Evolutionary conservation across 2,888 invertebrate genomes (phyloP).

Genomic region (Tanytarsus gracilentus): DNA sequence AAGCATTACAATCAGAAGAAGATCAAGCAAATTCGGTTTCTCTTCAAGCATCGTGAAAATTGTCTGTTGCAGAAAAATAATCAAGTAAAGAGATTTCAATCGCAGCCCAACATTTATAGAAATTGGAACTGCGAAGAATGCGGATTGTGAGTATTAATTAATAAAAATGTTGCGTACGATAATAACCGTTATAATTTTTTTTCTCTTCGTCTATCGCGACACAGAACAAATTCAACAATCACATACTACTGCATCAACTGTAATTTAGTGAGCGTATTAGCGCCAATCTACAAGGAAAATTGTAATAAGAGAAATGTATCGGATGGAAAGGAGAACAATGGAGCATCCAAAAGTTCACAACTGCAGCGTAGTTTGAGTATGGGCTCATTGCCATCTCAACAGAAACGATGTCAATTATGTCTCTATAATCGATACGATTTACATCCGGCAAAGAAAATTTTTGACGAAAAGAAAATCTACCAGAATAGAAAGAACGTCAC

Average conservation of each 20-base stretch:
- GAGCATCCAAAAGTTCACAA: not conserved
- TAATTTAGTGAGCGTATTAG: slow-evolving; percentile 42
- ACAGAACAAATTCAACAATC: slow-evolving; percentile 31
- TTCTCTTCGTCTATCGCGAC: not conserved
- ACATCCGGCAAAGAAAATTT: slow-evolving; percentile 24
- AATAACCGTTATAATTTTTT: not conserved
- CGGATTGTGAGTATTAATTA: slow-evolving; percentile 18
- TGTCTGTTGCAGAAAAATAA: slow-evolving; percentile 15
- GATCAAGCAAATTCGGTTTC: slow-evolving; percentile 25
- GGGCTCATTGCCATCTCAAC: slow-evolving; percentile 38
- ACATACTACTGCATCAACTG: slow-evolving; percentile 45
- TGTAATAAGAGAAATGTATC: slow-evolving; percentile 31
- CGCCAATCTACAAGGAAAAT: slow-evolving; percentile 43
- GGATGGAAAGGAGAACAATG: not conserved
- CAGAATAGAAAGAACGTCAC: slow-evolving; percentile 23
- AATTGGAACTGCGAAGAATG: slow-evolving; percentile 27
- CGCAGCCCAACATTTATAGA: slow-evolving; percentile 25
- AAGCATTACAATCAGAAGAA: slow-evolving; percentile 28
- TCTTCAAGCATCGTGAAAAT: slow-evolving; percentile 23
- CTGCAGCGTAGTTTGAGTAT: slow-evolving; percentile 40
- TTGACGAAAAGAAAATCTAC: slow-evolving; percentile 11
- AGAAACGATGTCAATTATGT: slow-evolving; percentile 42
- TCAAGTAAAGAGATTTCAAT: slow-evolving; percentile 24
- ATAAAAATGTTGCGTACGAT: not conserved
- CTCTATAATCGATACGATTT: slow-evolving; percentile 42